Base-by-base conservation (phyloP, 1,140 invertebrate species). In the Dendroctonus ponderosae region DNA sequence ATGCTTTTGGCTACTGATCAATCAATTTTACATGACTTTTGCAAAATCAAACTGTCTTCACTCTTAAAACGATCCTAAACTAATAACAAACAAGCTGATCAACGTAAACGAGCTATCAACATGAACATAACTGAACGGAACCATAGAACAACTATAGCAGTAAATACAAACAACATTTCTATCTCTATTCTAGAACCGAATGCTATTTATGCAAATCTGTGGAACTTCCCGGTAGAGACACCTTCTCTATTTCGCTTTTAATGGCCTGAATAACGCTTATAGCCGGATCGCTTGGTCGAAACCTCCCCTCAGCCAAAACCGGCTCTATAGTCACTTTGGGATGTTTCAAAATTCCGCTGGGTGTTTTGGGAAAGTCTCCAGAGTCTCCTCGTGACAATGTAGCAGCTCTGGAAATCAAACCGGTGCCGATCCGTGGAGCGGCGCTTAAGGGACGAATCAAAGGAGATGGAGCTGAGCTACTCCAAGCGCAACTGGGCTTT, bases 241-340 rank as follows among this genome's bases (percentile, higher is more conserved):
- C 84, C 62, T 82, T 84, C 60, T 81, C 79, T 4, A 88, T 79
- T 76, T 88, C 86, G 50, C 81, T 80, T 72, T 85, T 86, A 65
- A 87, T 87, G 44, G 84, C 84, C 42, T 81, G 78, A 59, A 87
- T 87, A 6, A 88, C 76, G 9, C 86, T 85, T n/a, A 86, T 81
- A 0, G 85, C 86, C 0, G 86, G 85, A 76, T 87, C 86, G 14
- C 80, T 80, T 2, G 79, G 77, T 26, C 77, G 68, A 39, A 86
- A 78, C 44, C 75, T 77, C 57, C 79, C 76, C 63, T 86, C 82
- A 5, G 79, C 72, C 37, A 83, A 72, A 37, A 85, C 76, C 39
- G 81, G 79, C 7, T 76, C 80, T 0, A 81, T 77, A 63, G 83
- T 79, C 15, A 85, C 73, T 64, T 76, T 77, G 66, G 76, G 79